Evolutionary conservation across 2,888 invertebrate species (phyloP).

Genomic region (Seira ritae): DNA sequence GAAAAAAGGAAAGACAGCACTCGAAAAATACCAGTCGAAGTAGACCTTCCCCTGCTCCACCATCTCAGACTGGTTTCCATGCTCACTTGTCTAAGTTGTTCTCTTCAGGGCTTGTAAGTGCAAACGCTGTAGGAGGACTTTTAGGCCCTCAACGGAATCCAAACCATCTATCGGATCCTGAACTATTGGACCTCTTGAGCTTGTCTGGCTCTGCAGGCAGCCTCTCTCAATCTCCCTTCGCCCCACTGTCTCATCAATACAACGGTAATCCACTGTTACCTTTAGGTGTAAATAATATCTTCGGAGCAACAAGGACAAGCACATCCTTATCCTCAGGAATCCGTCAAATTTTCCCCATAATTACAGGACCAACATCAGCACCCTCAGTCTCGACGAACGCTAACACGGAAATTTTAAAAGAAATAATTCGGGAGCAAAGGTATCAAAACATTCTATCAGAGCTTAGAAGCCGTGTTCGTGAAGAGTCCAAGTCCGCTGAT

Average conservation of each 20-base stretch:
- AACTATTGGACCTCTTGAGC: constrained; percentile 38
- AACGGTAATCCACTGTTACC: background rate
- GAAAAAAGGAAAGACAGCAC: no score
- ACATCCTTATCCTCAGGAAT: background rate
- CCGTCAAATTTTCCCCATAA: constrained; percentile 19
- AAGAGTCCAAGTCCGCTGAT: constrained; percentile 60
- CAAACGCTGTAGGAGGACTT: background rate
- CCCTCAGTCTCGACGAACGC: background rate
- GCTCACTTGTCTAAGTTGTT: constrained; percentile 48
- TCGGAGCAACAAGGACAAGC: background rate
- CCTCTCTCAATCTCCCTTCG: constrained; percentile 16
- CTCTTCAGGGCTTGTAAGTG: constrained; percentile 21
- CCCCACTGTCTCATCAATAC: no score
- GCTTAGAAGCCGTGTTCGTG: constrained; percentile 66
- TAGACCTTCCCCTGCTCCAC: no score
- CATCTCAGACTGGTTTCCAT: constrained; percentile 25
- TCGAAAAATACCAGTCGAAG: background rate
- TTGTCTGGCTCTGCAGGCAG: background rate
- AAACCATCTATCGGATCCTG: constrained; percentile 37
- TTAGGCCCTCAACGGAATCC: constrained; percentile 1
- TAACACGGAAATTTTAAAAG: constrained; percentile 49
- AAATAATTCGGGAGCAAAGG: constrained; percentile 71
- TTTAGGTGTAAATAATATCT: background rate
- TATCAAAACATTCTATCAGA: constrained; percentile 68
- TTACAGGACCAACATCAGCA: background rate